Evolutionary conservation across 2,888 invertebrate species (phyloP), one percentile per base, ranked within the genome.

Genomic region (Caenorhabditis doughertyi): DNA sequence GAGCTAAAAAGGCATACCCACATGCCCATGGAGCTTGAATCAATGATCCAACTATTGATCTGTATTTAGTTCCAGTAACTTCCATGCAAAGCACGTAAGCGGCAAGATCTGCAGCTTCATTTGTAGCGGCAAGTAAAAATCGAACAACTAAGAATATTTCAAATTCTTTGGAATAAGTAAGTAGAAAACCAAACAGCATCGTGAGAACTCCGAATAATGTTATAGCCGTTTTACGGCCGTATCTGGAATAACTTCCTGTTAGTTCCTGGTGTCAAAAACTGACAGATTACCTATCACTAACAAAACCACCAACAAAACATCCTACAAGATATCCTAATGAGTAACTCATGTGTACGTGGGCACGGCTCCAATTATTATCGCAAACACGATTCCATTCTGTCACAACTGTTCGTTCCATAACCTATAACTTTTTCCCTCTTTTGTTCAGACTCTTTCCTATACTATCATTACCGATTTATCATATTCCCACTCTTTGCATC

Each of bases 11-110:
- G 0, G 91, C 90, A 81, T 92, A 92, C 3, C 92, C 92, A 53
- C 89, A 87, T 0, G 92, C 92, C 92, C 92, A 92, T 2, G 92
- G 92, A 9, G 90, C 90, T 79, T 92, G 92, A 39, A 92, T 81
- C 27, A 92, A 79, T 13, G 89, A 88, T 3, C 92, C 92, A n/a
- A 92, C 91, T 25, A 92, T 88, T 5, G 92, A 89, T n/a, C 92
- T 85, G 70, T 92, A 92, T 53, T 90, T 89, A n/a, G 87, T 87
- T n/a, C 91, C 91, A n/a, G 92, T 92, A 49, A 90, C 85, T 81
- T 92, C 92, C 92, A 92, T 92, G 72, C 92, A 92, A 16, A 92
- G 84, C 0, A 92, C 90, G 73, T 92, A 92, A 3, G 92, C 92
- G 16, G 92, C 92, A 65, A 92, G 81, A 72, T 92, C 92, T 27